These are phyloP conservation scores for Sparidentex hasta DNA, from an alignment of 2,797 vertebrate species.

Conservation along the genomic window DNA sequence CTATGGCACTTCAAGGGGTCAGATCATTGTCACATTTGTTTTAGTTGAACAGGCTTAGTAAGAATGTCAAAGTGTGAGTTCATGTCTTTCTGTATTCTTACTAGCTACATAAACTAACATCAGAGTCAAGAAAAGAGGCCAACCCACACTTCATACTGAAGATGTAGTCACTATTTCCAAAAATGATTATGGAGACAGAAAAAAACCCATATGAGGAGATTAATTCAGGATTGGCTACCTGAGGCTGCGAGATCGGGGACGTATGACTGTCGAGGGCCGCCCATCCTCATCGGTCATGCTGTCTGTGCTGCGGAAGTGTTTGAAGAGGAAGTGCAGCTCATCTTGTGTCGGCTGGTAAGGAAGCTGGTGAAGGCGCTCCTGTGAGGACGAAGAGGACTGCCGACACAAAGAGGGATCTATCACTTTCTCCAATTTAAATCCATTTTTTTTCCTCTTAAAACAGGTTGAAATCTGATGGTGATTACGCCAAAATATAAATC, in stretches of 20 bases:
- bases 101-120: not conserved
- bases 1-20: not conserved
- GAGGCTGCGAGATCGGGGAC: conserved; percentile 95
- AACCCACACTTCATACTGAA: not conserved
- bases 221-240: conserved; percentile 82
- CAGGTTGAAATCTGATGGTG: not conserved
- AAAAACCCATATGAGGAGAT: too few species aligned
- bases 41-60: not conserved
- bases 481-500: not conserved
- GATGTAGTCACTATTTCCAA: not conserved
- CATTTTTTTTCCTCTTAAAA: not conserved
- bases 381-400: conserved; percentile 96
- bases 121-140: not conserved
- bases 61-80: not conserved
- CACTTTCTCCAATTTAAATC: not conserved
- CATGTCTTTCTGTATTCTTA: not conserved
- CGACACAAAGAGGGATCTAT: conserved; percentile 25
- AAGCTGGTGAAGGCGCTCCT: conserved; percentile 98
- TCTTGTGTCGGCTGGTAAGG: conserved; percentile 97
- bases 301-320: conserved; percentile 97
- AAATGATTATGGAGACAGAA: not conserved
- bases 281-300: conserved; percentile 94
- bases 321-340: conserved; percentile 97
- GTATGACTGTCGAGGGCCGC: conserved; percentile 87
- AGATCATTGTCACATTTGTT: not conserved